phyloP scores from a whole-genome alignment of 2,888 invertebrate genomes.

The Drosophila buzzatii region DNA sequence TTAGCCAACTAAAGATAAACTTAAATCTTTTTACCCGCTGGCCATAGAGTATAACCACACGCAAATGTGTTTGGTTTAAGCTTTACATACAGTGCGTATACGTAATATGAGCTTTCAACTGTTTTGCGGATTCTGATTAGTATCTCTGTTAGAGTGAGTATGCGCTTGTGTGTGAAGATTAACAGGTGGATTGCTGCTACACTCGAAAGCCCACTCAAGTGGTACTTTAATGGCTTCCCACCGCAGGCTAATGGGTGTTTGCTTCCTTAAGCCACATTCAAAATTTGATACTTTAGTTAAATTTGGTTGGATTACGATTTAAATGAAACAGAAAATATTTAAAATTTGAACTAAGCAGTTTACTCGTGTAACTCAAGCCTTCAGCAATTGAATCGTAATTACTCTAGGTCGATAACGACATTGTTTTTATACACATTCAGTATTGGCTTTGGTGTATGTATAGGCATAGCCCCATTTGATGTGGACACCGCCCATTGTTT shows the following conservation, averaged over 20 bases:
- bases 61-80: conserved; percentile 46
- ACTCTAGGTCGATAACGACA: background rate
- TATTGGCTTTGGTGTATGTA: conserved; percentile 7
- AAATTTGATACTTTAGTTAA: conserved; percentile 12
- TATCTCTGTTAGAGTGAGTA: conserved; percentile 19
- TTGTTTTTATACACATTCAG: conserved; percentile 5
- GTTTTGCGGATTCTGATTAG: conserved; percentile 33
- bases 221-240: conserved; percentile 48
- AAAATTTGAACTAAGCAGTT: conserved; percentile 2
- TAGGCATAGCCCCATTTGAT: background rate
- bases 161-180: conserved; percentile 23
- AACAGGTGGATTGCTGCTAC: conserved; percentile 45
- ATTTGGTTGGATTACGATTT: conserved; percentile 1
- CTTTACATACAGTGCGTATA: too few relatives aligned
- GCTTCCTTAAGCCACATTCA: background rate
- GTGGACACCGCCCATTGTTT: conserved; percentile 25
- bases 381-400: background rate
- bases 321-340: background rate
- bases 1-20: background rate
- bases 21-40: background rate
- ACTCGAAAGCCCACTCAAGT: conserved; percentile 42
- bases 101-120: conserved; percentile 59
- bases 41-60: background rate
- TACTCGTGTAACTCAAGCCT: background rate
- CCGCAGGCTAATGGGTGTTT: background rate